A percentile compares a stretch with the other conserved stretches of the same genome.
Conservation (phyloP, 2,113 vertebrate species). For the Urocitellus parryii region DNA sequence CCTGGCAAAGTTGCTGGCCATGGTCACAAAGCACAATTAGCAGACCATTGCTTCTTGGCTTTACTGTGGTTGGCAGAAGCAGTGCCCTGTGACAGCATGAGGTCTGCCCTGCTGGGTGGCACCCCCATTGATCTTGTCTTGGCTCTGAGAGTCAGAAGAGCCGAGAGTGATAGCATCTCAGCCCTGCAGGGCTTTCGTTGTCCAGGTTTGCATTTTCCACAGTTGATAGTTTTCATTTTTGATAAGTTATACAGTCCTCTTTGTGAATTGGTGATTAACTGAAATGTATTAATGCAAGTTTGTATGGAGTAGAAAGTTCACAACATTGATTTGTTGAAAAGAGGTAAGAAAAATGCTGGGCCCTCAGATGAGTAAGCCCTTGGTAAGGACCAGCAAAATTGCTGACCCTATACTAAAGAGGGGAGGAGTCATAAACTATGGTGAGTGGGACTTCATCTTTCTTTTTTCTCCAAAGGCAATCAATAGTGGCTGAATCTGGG, state of each 20-base stretch:
- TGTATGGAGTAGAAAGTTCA: constrained; percentile 49
- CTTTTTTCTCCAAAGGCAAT: neutral
- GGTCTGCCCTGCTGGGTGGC: neutral
- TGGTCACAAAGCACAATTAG: constrained; percentile 39
- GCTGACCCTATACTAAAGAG: neutral
- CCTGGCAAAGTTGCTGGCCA: neutral
- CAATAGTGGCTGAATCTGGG: neutral
- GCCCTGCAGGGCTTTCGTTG: neutral
- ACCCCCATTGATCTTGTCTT: constrained; percentile 64
- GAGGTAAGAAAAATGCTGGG: neutral
- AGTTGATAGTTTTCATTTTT: constrained; percentile 7
- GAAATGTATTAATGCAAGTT: neutral
- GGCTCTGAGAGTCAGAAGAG: constrained; percentile 44
- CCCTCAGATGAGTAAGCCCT: neutral
- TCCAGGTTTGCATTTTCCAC: neutral
- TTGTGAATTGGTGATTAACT: neutral
- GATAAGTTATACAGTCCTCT: constrained; percentile 7
- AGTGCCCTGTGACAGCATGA: neutral
- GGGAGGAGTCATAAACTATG: neutral
- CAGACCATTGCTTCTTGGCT: constrained; percentile 54
- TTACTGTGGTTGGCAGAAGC: constrained; percentile 60
- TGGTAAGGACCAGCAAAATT: neutral
- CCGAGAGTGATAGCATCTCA: neutral
- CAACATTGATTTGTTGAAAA: constrained; percentile 42
- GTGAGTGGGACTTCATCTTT: neutral